These are phyloP conservation scores for Amphiprion clarkii DNA, from an alignment of 2,797 vertebrate genomes.

Conservation along the genomic window DNA sequence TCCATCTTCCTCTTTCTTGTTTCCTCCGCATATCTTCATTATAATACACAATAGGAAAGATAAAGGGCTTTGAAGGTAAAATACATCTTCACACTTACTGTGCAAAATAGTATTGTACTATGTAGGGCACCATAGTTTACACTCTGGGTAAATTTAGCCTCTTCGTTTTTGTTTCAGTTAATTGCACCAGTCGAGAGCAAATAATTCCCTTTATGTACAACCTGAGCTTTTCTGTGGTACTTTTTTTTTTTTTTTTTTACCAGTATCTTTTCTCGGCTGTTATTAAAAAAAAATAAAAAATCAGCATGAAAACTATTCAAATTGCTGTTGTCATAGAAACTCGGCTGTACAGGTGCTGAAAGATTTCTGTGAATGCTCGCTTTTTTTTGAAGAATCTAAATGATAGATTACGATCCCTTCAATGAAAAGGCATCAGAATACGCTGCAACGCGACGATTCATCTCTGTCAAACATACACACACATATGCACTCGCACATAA, in stretches of 20 bases:
- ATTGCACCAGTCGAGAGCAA: neutral
- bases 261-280: neutral
- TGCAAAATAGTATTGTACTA: neutral
- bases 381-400: slow-evolving; percentile 33
- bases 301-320: slow-evolving; percentile 49
- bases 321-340: slow-evolving; percentile 65
- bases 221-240: neutral
- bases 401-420: slow-evolving; percentile 10
- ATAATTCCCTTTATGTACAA: slow-evolving; percentile 8
- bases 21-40: slow-evolving; percentile 20
- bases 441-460: slow-evolving; percentile 22
- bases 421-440: slow-evolving; percentile 45
- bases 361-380: slow-evolving; percentile 34
- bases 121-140: too few species aligned
- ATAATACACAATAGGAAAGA: slow-evolving; percentile 27
- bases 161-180: neutral
- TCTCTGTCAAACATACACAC: neutral
- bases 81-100: neutral
- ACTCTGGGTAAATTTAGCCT: neutral
- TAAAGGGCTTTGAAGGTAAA: slow-evolving; percentile 6
- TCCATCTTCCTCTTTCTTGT: neutral
- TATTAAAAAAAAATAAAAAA: neutral
- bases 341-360: slow-evolving; percentile 58
- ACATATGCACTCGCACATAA: neutral
- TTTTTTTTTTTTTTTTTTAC: slow-evolving; percentile 23